These are phyloP conservation scores for Parauchenoglanis ngamensis DNA, from an alignment of 2,797 vertebrate genomes.

Conservation along the genomic window DNA sequence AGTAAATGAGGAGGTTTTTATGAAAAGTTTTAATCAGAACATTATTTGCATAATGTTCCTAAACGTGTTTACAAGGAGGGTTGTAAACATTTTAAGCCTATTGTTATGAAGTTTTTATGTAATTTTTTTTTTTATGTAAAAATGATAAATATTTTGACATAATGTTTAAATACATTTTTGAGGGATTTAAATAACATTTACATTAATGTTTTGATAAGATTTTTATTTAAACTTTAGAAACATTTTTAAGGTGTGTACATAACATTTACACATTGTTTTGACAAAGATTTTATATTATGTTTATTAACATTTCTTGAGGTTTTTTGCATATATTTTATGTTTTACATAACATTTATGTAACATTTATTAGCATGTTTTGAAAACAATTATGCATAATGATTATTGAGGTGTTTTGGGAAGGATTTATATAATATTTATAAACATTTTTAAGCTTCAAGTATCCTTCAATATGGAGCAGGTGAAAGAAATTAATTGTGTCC, in stretches of 20 bases:
- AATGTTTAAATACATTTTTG: not conserved
- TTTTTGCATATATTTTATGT: not conserved
- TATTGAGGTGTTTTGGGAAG: too few species aligned
- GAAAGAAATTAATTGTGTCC: not conserved
- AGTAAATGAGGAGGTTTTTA: not conserved
- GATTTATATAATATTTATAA: not conserved
- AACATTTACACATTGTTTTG: not conserved
- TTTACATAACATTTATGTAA: not conserved
- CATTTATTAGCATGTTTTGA: not conserved
- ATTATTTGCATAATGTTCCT: not conserved
- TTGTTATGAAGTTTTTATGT: too few species aligned
- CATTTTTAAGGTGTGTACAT: not conserved
- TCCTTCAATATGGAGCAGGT: not conserved
- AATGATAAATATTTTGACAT: not conserved
- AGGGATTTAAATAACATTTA: not conserved
- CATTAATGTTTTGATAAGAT: not conserved
- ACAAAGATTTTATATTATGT: not conserved
- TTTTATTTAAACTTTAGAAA: not conserved
- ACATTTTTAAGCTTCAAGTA: not conserved
- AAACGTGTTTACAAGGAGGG: not conserved
- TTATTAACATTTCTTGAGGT: not conserved
- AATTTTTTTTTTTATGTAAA: not conserved
- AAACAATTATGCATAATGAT: not conserved
- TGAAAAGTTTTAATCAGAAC: not conserved
- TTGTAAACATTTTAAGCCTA: not conserved